These are phyloP conservation scores for Raja brachyura DNA, from an alignment of 2,113 vertebrate genomes.

Conservation along the genomic window DNA sequence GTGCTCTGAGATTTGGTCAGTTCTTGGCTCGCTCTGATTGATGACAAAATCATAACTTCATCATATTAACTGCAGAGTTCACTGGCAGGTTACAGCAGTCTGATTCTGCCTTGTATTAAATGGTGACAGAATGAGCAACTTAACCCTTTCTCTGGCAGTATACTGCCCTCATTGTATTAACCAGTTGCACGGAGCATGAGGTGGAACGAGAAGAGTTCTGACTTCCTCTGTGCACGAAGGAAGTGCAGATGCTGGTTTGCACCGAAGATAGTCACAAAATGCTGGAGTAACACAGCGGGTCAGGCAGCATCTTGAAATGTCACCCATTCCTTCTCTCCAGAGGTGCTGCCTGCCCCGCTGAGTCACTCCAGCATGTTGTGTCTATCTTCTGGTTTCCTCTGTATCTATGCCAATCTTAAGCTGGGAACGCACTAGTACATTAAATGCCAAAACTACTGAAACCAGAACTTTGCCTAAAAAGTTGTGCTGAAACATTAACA, in stretches of 20 bases:
- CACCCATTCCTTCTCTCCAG: too few relatives aligned
- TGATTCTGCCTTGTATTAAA: slow-evolving; percentile 84
- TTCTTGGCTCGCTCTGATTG: slow-evolving; percentile 77
- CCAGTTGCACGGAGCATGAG: background rate
- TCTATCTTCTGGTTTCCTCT: background rate
- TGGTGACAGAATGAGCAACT: slow-evolving; percentile 67
- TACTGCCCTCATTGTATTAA: background rate
- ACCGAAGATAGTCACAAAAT: too few relatives aligned
- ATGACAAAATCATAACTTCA: slow-evolving; percentile 97
- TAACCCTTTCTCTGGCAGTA: slow-evolving; percentile 39
- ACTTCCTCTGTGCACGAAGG: too few relatives aligned
- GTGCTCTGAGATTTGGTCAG: slow-evolving; percentile 81
- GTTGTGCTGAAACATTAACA: background rate
- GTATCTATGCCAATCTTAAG: background rate
- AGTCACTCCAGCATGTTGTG: too few relatives aligned
- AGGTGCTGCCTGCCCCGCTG: too few relatives aligned
- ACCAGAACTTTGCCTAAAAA: slow-evolving; percentile 4
- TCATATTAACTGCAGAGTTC: slow-evolving; percentile 96
- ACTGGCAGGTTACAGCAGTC: slow-evolving; percentile 86
- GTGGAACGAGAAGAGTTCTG: background rate
- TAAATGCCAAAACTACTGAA: too few relatives aligned
- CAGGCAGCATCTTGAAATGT: too few relatives aligned
- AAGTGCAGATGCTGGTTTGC: too few relatives aligned
- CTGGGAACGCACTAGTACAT: background rate
- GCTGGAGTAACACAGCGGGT: too few relatives aligned